Conservation (phyloP, 2,797 vertebrate species). For the Cichlasoma orientale region DNA sequence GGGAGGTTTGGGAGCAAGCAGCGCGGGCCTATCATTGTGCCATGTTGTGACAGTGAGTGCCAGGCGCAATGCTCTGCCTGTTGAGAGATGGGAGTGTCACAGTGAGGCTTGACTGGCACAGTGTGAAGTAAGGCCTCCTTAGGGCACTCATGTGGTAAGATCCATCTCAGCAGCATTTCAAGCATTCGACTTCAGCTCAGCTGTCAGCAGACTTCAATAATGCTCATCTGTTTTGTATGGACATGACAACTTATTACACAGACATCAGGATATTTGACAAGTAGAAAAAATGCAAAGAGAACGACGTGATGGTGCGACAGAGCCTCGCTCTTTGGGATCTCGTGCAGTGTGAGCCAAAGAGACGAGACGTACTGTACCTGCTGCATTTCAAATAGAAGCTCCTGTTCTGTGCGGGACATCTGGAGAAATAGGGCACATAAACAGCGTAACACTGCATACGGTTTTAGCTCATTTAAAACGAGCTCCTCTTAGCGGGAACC, state of each 20-base stretch:
- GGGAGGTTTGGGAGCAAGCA: conserved; percentile 37
- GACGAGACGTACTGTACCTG: not conserved
- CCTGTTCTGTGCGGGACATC: not conserved
- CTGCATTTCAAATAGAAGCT: not conserved
- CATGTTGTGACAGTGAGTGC: conserved; percentile 70
- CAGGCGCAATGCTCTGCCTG: conserved; percentile 55
- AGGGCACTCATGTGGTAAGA: conserved; percentile 54
- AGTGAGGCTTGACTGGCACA: conserved; percentile 60
- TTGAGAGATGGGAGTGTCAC: conserved; percentile 58
- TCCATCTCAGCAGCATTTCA: conserved; percentile 63
- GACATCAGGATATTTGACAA: conserved; percentile 52
- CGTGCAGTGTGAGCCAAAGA: not conserved
- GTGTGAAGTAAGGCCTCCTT: conserved; percentile 64
- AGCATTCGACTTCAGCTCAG: conserved; percentile 60
- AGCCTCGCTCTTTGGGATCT: not conserved
- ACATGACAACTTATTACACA: conserved; percentile 61
- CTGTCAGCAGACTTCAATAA: conserved; percentile 69
- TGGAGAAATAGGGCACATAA: not conserved
- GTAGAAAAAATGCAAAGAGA: conserved; percentile 19
- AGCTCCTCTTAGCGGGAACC: not conserved
- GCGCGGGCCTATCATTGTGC: conserved; percentile 59
- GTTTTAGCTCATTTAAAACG: not conserved
- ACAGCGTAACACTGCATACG: not conserved
- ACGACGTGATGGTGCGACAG: conserved; percentile 12
- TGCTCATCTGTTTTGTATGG: conserved; percentile 51